phyloP scores from a whole-genome alignment of 2,797 vertebrate genomes.

The Podarcis lilfordi region DNA sequence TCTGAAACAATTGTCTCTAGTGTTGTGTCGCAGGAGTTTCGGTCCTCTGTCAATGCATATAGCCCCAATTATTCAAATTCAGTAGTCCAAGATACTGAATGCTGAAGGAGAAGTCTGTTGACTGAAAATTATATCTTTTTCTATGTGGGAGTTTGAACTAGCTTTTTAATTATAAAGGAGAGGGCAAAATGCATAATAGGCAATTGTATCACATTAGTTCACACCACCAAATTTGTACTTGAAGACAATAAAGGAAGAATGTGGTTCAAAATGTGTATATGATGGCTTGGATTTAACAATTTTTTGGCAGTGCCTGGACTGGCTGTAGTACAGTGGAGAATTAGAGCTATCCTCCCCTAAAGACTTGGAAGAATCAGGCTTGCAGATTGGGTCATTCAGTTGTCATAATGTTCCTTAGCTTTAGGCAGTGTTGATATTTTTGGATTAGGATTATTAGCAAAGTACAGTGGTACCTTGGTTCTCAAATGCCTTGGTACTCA shows the following conservation, averaged over 20 bases:
- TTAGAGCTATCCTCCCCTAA: background rate
- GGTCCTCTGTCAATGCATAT: no score
- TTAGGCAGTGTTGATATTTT: background rate
- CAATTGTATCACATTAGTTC: background rate
- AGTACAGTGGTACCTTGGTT: no score
- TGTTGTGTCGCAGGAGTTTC: background rate
- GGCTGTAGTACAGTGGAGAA: slow-evolving; percentile 10
- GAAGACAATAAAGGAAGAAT: background rate
- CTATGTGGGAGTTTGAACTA: background rate
- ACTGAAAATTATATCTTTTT: background rate
- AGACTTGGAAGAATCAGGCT: background rate
- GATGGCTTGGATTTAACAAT: slow-evolving; percentile 4
- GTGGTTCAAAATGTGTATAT: background rate
- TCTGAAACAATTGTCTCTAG: background rate
- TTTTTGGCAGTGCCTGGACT: background rate
- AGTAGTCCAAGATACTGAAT: background rate
- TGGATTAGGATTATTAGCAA: background rate
- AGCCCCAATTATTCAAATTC: background rate
- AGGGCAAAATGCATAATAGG: background rate
- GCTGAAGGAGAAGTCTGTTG: background rate
- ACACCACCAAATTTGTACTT: background rate
- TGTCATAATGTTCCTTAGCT: background rate
- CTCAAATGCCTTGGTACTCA: no score
- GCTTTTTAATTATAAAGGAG: background rate
- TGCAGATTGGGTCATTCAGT: background rate